These are phyloP conservation scores for Macrobrachium rosenbergii DNA, from an alignment of 1,140 invertebrate genomes.

Conservation along the genomic window DNA sequence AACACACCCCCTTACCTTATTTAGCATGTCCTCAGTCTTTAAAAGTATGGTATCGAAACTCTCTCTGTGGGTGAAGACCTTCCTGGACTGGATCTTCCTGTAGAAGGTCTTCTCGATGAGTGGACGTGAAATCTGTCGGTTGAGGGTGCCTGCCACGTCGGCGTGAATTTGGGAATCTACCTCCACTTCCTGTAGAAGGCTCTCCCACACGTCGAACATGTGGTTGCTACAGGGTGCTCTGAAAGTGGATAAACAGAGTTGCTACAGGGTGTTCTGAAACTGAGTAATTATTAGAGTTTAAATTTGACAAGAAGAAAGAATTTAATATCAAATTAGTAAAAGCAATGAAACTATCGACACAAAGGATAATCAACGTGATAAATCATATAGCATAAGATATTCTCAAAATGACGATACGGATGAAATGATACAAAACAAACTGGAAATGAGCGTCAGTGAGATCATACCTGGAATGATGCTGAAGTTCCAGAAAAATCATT, in stretches of 20 bases:
- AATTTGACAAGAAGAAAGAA: too few species aligned
- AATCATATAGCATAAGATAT: too few species aligned
- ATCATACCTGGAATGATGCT: neutral
- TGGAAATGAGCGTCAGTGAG: neutral
- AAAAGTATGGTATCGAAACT: conserved; percentile 89
- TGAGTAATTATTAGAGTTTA: too few species aligned
- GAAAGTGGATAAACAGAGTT: conserved; percentile 4
- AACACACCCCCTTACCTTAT: conserved; percentile 76
- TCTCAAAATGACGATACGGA: too few species aligned
- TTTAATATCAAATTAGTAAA: too few species aligned
- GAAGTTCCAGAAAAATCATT: neutral
- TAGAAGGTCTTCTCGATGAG: conserved; percentile 91
- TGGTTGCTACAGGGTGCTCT: conserved; percentile 83
- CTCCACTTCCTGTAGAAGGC: conserved; percentile 91
- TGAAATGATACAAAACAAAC: too few species aligned
- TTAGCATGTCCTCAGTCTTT: conserved; percentile 91
- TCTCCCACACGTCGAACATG: conserved; percentile 93
- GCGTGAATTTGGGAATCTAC: conserved; percentile 90
- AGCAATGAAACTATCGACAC: too few species aligned
- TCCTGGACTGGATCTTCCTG: conserved; percentile 92
- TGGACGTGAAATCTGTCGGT: conserved; percentile 88
- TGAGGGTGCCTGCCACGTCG: conserved; percentile 80
- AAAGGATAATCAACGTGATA: too few species aligned
- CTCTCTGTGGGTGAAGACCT: conserved; percentile 91
- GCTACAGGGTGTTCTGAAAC: neutral